These are phyloP conservation scores for Urocolius indicus DNA, from an alignment of 2,113 vertebrate genomes.

Conservation along the genomic window DNA sequence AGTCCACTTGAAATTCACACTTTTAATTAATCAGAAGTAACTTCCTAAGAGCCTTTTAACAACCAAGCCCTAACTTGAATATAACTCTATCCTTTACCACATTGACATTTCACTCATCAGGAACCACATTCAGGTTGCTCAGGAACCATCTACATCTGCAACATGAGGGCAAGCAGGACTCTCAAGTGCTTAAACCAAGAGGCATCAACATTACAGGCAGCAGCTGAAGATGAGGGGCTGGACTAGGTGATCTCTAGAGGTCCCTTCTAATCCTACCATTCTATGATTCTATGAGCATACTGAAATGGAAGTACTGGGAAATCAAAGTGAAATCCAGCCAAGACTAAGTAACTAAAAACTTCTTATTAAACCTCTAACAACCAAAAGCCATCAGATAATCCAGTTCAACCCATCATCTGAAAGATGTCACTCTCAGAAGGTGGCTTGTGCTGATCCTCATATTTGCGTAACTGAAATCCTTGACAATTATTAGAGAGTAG, in stretches of 20 bases:
- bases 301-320: background rate
- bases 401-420: background rate
- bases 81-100: background rate
- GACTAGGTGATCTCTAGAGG: too few species aligned
- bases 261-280: too few species aligned
- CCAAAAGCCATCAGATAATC: background rate
- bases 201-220: rapidly evolving
- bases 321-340: background rate
- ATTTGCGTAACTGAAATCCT: background rate
- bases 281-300: too few species aligned
- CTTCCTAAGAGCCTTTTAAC: background rate
- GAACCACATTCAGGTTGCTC: background rate
- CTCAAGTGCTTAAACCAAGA: background rate
- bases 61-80: background rate
- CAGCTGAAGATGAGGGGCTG: background rate
- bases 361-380: background rate
- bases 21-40: background rate
- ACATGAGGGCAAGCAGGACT: background rate
- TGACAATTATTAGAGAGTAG: background rate
- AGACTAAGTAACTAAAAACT: background rate
- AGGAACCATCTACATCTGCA: background rate
- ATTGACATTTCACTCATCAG: background rate
- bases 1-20: background rate
- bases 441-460: background rate
- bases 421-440: background rate